These are phyloP conservation scores for Lottia gigantea DNA, from an alignment of 2,888 invertebrate species.

Conservation along the genomic window DNA sequence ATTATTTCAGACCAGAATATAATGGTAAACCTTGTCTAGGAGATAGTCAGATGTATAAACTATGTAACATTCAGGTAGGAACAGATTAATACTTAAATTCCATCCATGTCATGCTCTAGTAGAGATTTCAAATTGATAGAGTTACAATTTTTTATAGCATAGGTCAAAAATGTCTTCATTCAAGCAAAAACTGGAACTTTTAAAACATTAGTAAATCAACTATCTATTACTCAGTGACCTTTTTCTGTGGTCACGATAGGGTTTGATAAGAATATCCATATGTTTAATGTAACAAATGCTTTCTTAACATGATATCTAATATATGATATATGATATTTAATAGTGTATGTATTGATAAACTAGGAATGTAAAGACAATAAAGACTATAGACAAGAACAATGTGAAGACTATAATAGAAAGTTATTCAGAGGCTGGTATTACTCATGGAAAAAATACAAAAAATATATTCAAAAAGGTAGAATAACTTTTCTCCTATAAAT, in stretches of 20 bases:
- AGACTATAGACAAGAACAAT: conserved; percentile 88
- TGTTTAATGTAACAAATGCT: no score
- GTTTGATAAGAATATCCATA: no score
- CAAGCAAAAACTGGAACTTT: no score
- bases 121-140: no score
- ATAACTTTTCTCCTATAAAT: neutral
- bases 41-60: conserved; percentile 41
- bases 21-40: conserved; percentile 54
- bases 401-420: conserved; percentile 82
- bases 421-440: conserved; percentile 83
- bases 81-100: neutral
- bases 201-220: no score
- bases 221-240: no score
- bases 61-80: conserved; percentile 51
- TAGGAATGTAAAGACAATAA: conserved; percentile 78
- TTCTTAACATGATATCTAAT: no score
- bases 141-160: no score
- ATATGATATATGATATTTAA: no score
- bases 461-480: conserved; percentile 32
- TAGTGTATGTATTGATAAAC: conserved; percentile 12
- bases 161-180: no score
- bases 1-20: conserved; percentile 49
- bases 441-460: conserved; percentile 74
- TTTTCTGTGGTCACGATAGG: no score
- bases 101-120: no score